These are phyloP conservation scores for Montipora sp. DNA, from an alignment of 64 coral and sea anemone genomes.

Conservation along the genomic window DNA sequence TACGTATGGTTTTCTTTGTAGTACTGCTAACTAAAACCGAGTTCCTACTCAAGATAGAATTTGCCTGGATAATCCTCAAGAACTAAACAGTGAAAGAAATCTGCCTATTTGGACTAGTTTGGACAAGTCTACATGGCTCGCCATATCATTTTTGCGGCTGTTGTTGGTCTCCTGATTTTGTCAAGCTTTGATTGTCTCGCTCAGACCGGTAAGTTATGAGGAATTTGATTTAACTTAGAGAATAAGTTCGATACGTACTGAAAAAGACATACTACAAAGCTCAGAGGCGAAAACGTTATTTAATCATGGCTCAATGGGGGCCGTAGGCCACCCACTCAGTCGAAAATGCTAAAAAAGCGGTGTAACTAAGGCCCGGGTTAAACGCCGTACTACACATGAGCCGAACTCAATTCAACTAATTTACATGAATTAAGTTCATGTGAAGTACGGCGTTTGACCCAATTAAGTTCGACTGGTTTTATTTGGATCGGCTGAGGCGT, in stretches of 20 bases:
- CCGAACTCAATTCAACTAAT: no score
- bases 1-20: neutral
- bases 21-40: neutral
- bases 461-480: no score
- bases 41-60: neutral
- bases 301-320: no score
- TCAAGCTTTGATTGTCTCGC: neutral
- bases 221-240: neutral
- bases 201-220: neutral
- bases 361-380: no score
- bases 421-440: no score
- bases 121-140: neutral
- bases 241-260: neutral
- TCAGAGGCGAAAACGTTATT: neutral
- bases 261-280: neutral
- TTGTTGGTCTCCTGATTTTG: neutral
- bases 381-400: no score
- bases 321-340: no score
- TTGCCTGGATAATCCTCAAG: neutral
- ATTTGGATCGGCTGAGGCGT: no score
- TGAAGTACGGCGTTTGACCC: no score
- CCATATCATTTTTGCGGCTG: neutral
- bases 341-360: no score
- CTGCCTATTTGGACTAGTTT: no score
- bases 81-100: neutral